A percentile compares a stretch with the other conserved stretches of the same genome.
Conservation (phyloP, 2,113 vertebrate species). For the Prietella phreatophila region DNA sequence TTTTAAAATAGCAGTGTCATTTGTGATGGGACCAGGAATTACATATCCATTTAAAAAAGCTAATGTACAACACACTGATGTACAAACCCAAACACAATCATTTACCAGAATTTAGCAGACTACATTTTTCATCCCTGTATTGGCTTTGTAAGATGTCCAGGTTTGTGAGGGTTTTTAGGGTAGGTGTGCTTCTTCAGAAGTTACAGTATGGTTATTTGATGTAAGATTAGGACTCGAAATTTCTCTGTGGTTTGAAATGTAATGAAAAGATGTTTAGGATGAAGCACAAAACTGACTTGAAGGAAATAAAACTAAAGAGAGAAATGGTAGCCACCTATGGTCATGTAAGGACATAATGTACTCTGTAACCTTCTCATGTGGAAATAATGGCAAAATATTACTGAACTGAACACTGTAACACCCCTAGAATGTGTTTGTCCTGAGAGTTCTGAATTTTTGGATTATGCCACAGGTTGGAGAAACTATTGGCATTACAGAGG, state of each 20-base stretch:
- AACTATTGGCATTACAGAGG: conserved; percentile 75
- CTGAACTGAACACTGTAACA: neutral
- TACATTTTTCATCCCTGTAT: too few relatives aligned
- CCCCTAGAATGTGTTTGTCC: neutral
- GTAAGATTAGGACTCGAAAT: neutral
- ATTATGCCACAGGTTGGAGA: conserved; percentile 68
- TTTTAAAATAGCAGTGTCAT: conserved; percentile 21
- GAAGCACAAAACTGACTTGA: neutral
- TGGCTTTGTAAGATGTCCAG: too few relatives aligned
- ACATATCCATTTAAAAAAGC: neutral
- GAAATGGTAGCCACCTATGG: neutral
- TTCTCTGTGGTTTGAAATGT: neutral
- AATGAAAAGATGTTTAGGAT: neutral
- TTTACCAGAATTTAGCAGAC: neutral
- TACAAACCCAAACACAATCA: neutral
- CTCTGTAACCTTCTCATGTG: neutral
- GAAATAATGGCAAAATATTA: neutral
- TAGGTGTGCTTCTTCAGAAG: neutral
- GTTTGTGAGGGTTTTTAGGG: neutral
- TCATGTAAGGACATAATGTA: neutral
- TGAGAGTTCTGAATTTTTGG: neutral
- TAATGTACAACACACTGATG: neutral
- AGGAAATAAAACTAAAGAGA: neutral
- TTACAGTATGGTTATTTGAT: neutral
- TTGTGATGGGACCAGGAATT: neutral